Evolutionary conservation across 1,140 invertebrate species (phyloP).

Genomic region (Araneus ventricosus): DNA sequence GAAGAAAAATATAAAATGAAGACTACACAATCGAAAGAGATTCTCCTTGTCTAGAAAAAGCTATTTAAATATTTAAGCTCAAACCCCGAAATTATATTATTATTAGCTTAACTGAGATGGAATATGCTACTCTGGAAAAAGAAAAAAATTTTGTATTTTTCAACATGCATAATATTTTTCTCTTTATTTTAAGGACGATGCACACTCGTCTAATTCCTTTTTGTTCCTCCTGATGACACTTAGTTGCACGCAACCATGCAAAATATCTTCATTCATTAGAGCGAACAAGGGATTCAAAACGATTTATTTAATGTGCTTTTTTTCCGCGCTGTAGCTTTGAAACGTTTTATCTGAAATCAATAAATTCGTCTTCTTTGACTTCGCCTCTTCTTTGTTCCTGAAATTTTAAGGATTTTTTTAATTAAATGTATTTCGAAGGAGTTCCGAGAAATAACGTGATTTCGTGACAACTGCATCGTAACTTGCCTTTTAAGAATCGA

Average conservation of each 20-base stretch:
- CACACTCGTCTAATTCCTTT: background rate
- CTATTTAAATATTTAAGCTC: no score
- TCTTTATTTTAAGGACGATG: no score
- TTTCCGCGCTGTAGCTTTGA: conserved; percentile 41
- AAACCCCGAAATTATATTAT: no score
- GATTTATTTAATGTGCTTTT: conserved; percentile 43
- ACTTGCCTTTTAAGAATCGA: background rate
- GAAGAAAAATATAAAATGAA: no score
- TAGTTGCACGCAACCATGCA: conserved; percentile 37
- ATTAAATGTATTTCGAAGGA: conserved; percentile 39
- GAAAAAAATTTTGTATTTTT: no score
- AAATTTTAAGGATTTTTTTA: conserved; percentile 41
- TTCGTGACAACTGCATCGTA: background rate
- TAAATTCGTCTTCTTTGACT: conserved; percentile 37
- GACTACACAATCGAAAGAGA: no score
- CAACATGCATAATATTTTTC: no score
- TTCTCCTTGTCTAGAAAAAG: no score
- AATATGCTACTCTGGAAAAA: no score
- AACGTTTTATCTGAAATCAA: conserved; percentile 48
- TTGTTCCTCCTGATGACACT: conserved; percentile 12
- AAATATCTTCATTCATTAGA: conserved; percentile 49
- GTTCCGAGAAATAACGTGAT: background rate
- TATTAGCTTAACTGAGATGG: no score
- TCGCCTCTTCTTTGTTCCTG: background rate
- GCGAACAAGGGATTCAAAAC: conserved; percentile 10